Base-by-base conservation (phyloP, 2,797 vertebrate species). In the Mormyrops attenuatus region DNA sequence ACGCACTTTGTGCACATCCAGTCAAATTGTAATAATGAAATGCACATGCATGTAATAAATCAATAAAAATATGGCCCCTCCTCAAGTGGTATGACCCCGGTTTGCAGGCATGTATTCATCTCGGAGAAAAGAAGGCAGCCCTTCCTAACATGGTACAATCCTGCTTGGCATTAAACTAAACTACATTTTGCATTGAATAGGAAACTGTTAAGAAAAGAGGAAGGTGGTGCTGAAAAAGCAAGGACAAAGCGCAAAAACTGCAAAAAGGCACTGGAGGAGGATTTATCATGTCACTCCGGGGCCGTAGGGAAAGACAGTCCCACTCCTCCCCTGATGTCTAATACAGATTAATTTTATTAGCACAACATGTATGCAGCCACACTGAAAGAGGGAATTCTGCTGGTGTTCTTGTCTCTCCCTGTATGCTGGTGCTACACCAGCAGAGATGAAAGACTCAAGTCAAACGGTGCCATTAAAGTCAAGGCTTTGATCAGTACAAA, bases 401-500 rank as follows among this genome's bases (percentile, higher is more conserved):
- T n/a, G 26, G 57, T 86, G 44, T 86, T 84, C 38, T 87, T 86
- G 66, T 77, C 47, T 41, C 52, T 90, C 44, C 69, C 30, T 41
- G 17, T 57, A 22, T 60, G 57, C 26, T 38, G 47, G 17, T 57
- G 26, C 6, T 90, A 89, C 91, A 88, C 87, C 92, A 93, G 91
- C 91, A 52, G 88, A 88, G 73, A 89, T 89, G 85, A 89, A 89
- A 89, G 91, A 92, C 92, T 92, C 91, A 93, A 91, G 91, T 92
- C 91, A 93, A 91, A 89, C 91, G 90, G 90, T 92, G 90, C 92
- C 92, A 91, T 93, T 91, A 93, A 90, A 92, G 93, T 90, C 89
- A 82, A 89, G 73, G 93, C 94, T 96, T 96, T 96, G 95, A 96
- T 96, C 95, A 95, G 91, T 89, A 88, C 93, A 94, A 93, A 93